These are phyloP conservation scores for Dicycla oo DNA, from an alignment of 2,888 invertebrate species.

Conservation along the genomic window DNA sequence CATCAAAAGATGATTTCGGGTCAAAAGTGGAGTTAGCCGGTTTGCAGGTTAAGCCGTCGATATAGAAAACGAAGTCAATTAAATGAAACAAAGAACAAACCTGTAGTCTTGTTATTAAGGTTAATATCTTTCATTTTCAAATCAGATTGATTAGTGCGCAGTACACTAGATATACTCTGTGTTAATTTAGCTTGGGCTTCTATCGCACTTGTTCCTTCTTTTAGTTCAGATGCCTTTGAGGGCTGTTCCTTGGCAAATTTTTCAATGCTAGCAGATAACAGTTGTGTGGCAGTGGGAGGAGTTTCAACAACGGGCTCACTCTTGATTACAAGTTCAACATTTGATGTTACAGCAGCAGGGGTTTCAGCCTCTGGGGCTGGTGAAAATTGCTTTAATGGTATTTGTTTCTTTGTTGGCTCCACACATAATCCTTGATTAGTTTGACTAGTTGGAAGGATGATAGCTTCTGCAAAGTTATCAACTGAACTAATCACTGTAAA, in stretches of 20 bases:
- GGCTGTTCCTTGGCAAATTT: conserved; percentile 82
- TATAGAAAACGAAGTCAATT: neutral
- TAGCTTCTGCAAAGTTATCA: conserved; percentile 84
- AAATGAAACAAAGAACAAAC: conserved; percentile 70
- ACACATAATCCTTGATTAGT: conserved; percentile 74
- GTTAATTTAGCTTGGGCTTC: conserved; percentile 87
- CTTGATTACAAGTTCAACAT: conserved; percentile 72
- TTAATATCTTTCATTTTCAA: conserved; percentile 88
- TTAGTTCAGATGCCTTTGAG: conserved; percentile 69
- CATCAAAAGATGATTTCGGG: too few relatives aligned
- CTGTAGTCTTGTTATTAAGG: conserved; percentile 83
- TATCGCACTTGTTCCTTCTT: conserved; percentile 80
- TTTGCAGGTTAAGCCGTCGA: too few relatives aligned
- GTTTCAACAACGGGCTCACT: conserved; percentile 73
- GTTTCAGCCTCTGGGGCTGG: conserved; percentile 71
- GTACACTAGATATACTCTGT: conserved; percentile 84
- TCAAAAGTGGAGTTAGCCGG: too few relatives aligned
- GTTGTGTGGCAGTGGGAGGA: conserved; percentile 81
- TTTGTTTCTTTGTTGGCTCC: conserved; percentile 72
- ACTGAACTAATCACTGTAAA: conserved; percentile 86
- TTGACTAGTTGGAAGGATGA: conserved; percentile 85
- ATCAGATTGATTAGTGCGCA: conserved; percentile 80
- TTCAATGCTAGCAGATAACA: conserved; percentile 85
- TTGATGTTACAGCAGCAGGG: conserved; percentile 65
- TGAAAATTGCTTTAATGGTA: conserved; percentile 66